Evolutionary conservation across 2,797 vertebrate species (phyloP).

Genomic region (Amblyraja radiata): DNA sequence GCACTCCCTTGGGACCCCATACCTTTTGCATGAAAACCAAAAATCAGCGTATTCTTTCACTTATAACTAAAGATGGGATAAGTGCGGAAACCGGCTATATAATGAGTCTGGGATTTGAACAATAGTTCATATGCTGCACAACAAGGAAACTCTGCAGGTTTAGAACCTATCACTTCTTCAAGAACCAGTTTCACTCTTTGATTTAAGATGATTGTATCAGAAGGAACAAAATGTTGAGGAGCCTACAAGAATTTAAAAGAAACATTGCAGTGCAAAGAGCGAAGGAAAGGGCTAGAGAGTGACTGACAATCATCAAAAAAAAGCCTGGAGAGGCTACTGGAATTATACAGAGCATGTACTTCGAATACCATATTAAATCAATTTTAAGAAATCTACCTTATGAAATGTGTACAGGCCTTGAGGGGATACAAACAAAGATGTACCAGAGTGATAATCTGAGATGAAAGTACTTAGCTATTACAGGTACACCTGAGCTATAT

Average conservation of each 20-base stretch:
- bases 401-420: constrained; percentile 9
- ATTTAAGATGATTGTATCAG: not conserved
- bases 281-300: not conserved
- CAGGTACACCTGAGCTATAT: not conserved
- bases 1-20: not conserved
- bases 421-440: not conserved
- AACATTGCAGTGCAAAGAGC: not conserved
- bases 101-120: not conserved
- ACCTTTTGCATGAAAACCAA: not conserved
- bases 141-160: not conserved
- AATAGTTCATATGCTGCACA: not conserved
- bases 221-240: not conserved
- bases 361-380: not conserved
- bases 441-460: not conserved
- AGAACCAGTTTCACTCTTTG: not conserved
- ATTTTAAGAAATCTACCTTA: not conserved
- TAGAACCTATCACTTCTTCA: not conserved
- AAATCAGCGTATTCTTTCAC: not conserved
- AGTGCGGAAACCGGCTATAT: not conserved
- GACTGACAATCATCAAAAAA: not conserved
- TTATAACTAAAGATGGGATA: not conserved
- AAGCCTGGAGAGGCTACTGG: not conserved
- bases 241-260: not conserved
- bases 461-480: constrained; percentile 16
- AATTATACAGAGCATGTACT: not conserved